Conservation (phyloP, 2,113 vertebrate genomes). For the Macquaria ambigua region DNA sequence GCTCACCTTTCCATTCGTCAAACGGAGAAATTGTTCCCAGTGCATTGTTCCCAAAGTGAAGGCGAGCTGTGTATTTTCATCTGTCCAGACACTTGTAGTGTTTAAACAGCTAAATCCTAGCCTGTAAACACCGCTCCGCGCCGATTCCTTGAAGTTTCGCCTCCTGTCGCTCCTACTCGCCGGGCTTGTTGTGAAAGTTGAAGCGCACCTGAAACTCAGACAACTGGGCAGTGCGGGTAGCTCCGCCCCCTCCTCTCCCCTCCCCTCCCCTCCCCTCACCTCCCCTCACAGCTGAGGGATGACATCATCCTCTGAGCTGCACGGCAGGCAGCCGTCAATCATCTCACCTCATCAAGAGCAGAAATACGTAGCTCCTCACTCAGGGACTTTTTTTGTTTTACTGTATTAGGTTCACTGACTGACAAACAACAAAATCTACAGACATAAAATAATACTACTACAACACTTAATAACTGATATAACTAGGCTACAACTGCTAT, state of each 20-base stretch:
- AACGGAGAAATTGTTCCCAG: constrained; percentile 83
- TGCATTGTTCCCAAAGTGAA: constrained; percentile 75
- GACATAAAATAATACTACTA: too few relatives aligned
- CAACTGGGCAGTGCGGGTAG: not conserved
- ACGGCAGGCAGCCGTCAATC: constrained; percentile 36
- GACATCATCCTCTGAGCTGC: constrained; percentile 75
- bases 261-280: constrained; percentile 8
- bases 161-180: not conserved
- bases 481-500: not conserved
- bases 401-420: not conserved
- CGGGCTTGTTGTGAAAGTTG: constrained; percentile 76
- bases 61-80: constrained; percentile 35
- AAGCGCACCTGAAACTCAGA: constrained; percentile 75
- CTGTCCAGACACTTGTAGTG: not conserved
- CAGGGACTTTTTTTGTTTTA: not conserved
- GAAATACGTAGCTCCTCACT: constrained; percentile 32
- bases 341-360: not conserved
- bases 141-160: not conserved
- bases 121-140: not conserved
- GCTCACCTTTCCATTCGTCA: constrained; percentile 83
- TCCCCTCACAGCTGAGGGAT: constrained; percentile 32
- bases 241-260: constrained; percentile 50
- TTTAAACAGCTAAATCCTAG: not conserved
- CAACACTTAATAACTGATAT: not conserved
- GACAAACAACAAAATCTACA: not conserved